Conservation (phyloP, 2,888 invertebrate species). For the Morpho achilles region DNA sequence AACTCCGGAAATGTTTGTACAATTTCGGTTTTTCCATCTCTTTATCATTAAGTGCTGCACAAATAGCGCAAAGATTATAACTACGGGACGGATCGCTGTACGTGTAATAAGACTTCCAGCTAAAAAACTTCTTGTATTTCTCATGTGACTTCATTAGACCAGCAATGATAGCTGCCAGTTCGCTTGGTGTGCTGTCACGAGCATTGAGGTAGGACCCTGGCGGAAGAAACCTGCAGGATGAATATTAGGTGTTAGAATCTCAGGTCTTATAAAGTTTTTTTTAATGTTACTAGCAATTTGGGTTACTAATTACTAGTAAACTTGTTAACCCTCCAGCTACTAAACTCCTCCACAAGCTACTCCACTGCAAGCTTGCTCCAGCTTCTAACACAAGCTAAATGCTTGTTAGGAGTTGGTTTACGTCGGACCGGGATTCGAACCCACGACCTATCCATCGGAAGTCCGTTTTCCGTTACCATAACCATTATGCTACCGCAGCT, state of each 20-base stretch:
- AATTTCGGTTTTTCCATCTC: conserved; percentile 31
- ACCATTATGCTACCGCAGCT: too few relatives aligned
- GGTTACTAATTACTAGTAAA: too few relatives aligned
- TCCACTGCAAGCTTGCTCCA: too few relatives aligned
- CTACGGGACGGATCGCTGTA: conserved; percentile 37
- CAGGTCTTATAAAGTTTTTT: too few relatives aligned
- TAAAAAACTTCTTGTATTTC: conserved; percentile 46
- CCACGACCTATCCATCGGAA: too few relatives aligned
- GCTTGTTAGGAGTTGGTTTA: too few relatives aligned
- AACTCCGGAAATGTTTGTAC: conserved; percentile 48
- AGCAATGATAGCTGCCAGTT: conserved; percentile 46
- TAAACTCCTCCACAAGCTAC: too few relatives aligned
- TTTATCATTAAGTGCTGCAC: conserved; percentile 47
- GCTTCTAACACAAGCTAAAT: too few relatives aligned
- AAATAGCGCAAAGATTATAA: conserved; percentile 52
- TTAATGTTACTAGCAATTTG: too few relatives aligned
- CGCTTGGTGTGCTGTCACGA: conserved; percentile 28
- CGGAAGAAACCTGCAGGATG: conserved; percentile 56
- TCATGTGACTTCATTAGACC: conserved; percentile 39
- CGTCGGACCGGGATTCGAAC: too few relatives aligned
- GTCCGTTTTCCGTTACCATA: too few relatives aligned
- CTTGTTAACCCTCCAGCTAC: too few relatives aligned
- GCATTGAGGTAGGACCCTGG: conserved; percentile 60
- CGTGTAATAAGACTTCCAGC: conserved; percentile 47
- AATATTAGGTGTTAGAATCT: background rate